Evolutionary conservation across 2,888 invertebrate genomes (phyloP), one percentile per base, ranked within the genome.

Genomic region (Pheosia gnoma): DNA sequence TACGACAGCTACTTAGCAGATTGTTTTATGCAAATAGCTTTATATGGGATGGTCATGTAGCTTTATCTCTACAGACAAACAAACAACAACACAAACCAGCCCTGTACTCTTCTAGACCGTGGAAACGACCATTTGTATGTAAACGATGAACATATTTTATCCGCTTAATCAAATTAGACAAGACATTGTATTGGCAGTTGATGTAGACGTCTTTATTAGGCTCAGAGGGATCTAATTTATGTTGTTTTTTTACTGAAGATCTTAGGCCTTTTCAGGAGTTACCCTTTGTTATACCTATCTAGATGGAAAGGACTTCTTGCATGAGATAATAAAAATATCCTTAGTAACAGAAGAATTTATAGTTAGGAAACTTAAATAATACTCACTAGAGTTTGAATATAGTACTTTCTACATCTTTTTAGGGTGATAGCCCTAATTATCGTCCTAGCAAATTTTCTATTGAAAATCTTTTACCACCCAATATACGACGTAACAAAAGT

Each of bases 11-110:
- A 81, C 78, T 80, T 78, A 78, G 73, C 66, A 72, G 73, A 79
- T 80, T 80, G 71, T 76, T 65, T 77, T 75, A 81, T 80, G 81
- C 77, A 80, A 78, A 81, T 80, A 69, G 65, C 54, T 37, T 45
- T 47, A 52, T 62, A 57, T 49, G 25, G 25, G 25, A 25, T 25
- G 57, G 57, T 57, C 60, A 57, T 59, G 59, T 58, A 51, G 56
- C 54, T 60, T 25, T 25, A 25, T 25, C 25, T 25, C 25, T 25
- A 52, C 56, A 60, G 43, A 66, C 65, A 58, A 65, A 72, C 70
- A 73, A 71, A 73, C 73, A 72, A 66, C 70, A 68, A 62, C 62
- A 55, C 45, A 56, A 61, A 60, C 68, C 67, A 66, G 53, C 43
- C 56, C 59, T 59, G 61, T 65, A 68, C 58, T 61, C 68, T 67